These are phyloP conservation scores for Pogonognathellus flavescens DNA, from an alignment of 1,140 invertebrate species.

Conservation along the genomic window DNA sequence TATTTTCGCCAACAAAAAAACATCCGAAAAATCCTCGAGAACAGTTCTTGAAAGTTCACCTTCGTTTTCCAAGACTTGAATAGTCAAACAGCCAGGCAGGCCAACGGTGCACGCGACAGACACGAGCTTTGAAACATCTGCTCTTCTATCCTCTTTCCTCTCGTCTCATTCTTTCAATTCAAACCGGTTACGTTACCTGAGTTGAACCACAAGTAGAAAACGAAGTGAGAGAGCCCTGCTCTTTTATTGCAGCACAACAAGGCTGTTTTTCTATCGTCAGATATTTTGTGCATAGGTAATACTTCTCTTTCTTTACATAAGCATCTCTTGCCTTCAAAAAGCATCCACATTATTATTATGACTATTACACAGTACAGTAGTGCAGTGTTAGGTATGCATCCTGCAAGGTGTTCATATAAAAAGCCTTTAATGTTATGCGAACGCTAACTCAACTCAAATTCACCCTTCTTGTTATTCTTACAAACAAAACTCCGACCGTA, in stretches of 20 bases:
- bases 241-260: not conserved
- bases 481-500: too few relatives aligned
- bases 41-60: slow-evolving; percentile 34
- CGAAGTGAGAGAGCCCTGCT: not conserved
- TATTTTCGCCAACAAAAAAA: slow-evolving; percentile 18
- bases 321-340: slow-evolving; percentile 12
- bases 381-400: slow-evolving; percentile 41
- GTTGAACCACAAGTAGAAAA: not conserved
- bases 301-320: slow-evolving; percentile 20
- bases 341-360: not conserved
- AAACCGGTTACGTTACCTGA: slow-evolving; percentile 53
- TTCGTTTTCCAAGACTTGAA: not conserved
- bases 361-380: not conserved
- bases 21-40: slow-evolving; percentile 35
- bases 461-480: too few relatives aligned
- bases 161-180: slow-evolving; percentile 1
- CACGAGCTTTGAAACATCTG: slow-evolving; percentile 56
- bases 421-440: not conserved
- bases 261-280: not conserved
- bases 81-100: not conserved
- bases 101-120: slow-evolving; percentile 47
- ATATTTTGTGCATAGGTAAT: slow-evolving; percentile 1
- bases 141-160: slow-evolving; percentile 26
- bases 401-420: slow-evolving; percentile 46
- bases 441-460: not conserved